These are phyloP conservation scores for Amaurobius ferox DNA, from an alignment of 2,888 invertebrate species.

Conservation along the genomic window DNA sequence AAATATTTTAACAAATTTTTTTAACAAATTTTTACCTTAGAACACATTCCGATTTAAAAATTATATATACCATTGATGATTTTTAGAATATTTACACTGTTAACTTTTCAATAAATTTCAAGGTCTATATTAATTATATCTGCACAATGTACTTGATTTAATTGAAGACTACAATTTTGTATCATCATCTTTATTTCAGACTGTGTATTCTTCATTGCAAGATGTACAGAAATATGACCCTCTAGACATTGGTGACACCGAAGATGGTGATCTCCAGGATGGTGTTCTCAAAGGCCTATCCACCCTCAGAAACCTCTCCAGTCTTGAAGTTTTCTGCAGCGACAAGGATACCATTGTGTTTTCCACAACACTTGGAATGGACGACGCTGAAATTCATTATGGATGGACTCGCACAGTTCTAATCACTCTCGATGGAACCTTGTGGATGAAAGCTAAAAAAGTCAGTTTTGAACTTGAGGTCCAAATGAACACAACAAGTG, in stretches of 20 bases:
- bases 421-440: not conserved
- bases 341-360: constrained; percentile 13
- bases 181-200: constrained; percentile 17
- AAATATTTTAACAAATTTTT: too few species aligned
- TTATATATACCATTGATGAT: too few species aligned
- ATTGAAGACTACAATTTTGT: too few species aligned
- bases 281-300: constrained; percentile 42
- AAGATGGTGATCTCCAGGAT: constrained; percentile 9
- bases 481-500: not conserved
- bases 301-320: constrained; percentile 19
- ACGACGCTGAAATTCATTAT: constrained; percentile 17
- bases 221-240: constrained; percentile 29
- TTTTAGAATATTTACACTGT: too few species aligned
- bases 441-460: constrained; percentile 12
- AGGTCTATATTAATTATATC: too few species aligned
- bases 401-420: constrained; percentile 28
- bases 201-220: constrained; percentile 14
- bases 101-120: too few species aligned
- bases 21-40: too few species aligned
- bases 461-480: constrained; percentile 30
- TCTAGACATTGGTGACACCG: constrained; percentile 1
- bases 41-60: too few species aligned
- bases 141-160: too few species aligned
- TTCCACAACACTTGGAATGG: constrained; percentile 17
- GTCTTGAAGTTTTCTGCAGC: constrained; percentile 30